These are phyloP conservation scores for Dromaius novaehollandiae DNA, from an alignment of 2,113 vertebrate genomes.

Conservation along the genomic window DNA sequence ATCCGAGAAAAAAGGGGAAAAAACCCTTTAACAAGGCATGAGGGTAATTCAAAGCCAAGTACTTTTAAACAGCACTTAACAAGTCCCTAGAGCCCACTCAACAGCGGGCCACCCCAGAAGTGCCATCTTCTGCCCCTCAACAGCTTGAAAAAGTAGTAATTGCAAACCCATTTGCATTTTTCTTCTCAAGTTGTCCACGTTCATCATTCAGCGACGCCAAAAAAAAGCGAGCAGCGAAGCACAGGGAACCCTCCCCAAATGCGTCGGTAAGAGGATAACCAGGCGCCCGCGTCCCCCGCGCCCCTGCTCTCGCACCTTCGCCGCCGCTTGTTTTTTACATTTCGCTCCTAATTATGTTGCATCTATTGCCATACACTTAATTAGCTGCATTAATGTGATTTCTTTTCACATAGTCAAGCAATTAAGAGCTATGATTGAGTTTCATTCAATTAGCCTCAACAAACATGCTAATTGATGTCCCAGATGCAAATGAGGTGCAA, in stretches of 20 bases:
- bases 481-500: conserved; percentile 89
- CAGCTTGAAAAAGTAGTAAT: conserved; percentile 94
- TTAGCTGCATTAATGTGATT: conserved; percentile 99
- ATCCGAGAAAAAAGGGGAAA: conserved; percentile 82
- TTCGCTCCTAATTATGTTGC: conserved; percentile 87
- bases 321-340: conserved; percentile 75
- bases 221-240: conserved; percentile 25
- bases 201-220: conserved; percentile 58
- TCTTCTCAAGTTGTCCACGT: conserved; percentile 72
- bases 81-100: conserved; percentile 93
- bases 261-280: neutral
- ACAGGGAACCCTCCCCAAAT: conserved; percentile 33
- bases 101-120: conserved; percentile 85
- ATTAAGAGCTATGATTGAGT: conserved; percentile 98
- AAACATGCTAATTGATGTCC: conserved; percentile 97
- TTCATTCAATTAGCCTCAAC: conserved; percentile 99
- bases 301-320: conserved; percentile 45
- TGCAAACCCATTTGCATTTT: conserved; percentile 91
- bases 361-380: conserved; percentile 94
- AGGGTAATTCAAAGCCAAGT: conserved; percentile 96
- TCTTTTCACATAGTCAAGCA: conserved; percentile 97
- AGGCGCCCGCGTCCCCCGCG: neutral
- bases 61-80: conserved; percentile 95
- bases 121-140: conserved; percentile 83
- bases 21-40: conserved; percentile 87